These are phyloP conservation scores for Apostichopus californicus DNA, from an alignment of 35 echinoderm and acorn worm genomes.

Conservation along the genomic window DNA sequence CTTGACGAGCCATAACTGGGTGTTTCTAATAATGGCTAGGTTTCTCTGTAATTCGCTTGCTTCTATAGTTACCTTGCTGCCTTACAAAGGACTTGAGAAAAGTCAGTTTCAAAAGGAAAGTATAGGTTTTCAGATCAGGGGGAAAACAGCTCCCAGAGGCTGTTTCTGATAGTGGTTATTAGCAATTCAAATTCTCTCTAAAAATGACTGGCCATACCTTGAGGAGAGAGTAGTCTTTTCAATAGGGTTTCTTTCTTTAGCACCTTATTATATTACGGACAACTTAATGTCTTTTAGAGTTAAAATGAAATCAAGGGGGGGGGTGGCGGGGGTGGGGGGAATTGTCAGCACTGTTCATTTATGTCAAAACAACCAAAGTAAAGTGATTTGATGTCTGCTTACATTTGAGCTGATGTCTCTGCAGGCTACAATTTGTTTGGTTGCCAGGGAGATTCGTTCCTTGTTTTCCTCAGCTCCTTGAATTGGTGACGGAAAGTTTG, in stretches of 20 bases:
- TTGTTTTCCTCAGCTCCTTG: not conserved
- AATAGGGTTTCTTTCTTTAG: not conserved
- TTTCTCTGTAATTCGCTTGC: not conserved
- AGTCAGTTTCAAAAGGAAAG: not conserved
- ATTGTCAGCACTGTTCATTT: not conserved
- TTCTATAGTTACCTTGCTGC: not conserved
- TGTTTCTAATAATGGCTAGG: too few species aligned
- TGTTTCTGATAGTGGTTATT: not conserved
- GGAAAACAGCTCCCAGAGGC: not conserved
- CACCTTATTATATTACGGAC: not conserved
- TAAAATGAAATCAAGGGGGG: not conserved
- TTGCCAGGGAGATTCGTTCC: not conserved
- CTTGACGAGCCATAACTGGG: too few species aligned
- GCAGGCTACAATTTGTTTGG: not conserved
- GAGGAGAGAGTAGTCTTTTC: not conserved
- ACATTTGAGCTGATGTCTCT: not conserved
- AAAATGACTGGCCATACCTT: not conserved
- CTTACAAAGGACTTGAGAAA: not conserved
- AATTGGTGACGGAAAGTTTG: too few species aligned
- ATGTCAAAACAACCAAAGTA: not conserved
- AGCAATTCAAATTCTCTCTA: not conserved
- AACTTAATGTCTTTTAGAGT: not conserved
- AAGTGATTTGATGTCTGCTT: not conserved
- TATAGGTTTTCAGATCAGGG: not conserved
- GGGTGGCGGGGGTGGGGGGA: too few species aligned